Base-by-base conservation (phyloP, 2,797 vertebrate species). In the Buceros bicornis region DNA sequence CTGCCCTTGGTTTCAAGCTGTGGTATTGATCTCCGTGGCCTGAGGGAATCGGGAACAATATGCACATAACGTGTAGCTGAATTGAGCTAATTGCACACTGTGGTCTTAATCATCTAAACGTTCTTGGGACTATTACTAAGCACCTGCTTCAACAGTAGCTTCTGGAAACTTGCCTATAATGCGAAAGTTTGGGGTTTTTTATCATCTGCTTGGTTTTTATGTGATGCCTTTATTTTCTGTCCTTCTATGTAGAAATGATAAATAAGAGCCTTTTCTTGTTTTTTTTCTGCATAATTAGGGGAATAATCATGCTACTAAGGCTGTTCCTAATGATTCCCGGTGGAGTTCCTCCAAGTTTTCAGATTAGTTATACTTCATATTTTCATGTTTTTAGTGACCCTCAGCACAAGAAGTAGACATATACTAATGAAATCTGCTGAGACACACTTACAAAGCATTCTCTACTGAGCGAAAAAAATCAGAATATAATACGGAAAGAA, bases 381-480 rank as follows among this genome's bases (percentile, higher is more conserved):
- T 91, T 94, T 91, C 31, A 26, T 89, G 50, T 53, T 90, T 89
- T 58, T 82, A 70, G 78, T 90, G 81, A 94, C 60, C 62, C 64
- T 72, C 58, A 13, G 58, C 58, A 58, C 45, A 82, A 65, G 47
- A 65, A 83, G 11, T 48, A 90, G 82, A n/a, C 8, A 13, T 53
- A 56, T 7, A 64, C 71, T 82, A 82, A 60, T 83, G 72, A 83
- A 83, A 91, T 48, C 65, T 86, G 57, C 31, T 19, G 29, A 86
- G 53, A 51, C 54, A 81, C 45, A 64, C 18, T 53, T 81, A 57
- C 0, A 7, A 74, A 82, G 13, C 14, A 13, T 61, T 67, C 17
- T 66, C n/a, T 67, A 33, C 22, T 42, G 16, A 31, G 35, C 14
- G 48, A 72, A 89, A 72, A 89, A 91, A 72, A 79, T 60, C 17